phyloP scores from a whole-genome alignment of 1,140 invertebrate species.

The Calliopsis andreniformis region DNA sequence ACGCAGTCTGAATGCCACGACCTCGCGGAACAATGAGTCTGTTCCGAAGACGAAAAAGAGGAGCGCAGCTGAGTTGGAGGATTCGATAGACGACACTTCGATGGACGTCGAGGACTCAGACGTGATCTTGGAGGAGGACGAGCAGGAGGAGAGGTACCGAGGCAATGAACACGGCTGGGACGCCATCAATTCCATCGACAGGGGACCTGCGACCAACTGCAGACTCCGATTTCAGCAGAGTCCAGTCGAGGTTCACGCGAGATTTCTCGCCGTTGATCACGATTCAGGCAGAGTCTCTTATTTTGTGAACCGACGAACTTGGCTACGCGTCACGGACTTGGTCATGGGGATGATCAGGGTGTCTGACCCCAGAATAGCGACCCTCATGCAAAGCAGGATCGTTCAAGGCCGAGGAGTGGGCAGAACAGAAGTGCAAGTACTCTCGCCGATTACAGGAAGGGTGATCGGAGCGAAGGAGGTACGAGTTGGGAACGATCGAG shows the following conservation, averaged over 20 bases:
- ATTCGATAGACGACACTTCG: constrained; percentile 53
- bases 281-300: constrained; percentile 95
- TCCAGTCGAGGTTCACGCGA: constrained; percentile 93
- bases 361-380: constrained; percentile 93
- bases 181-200: constrained; percentile 79
- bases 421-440: constrained; percentile 94
- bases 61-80: constrained; percentile 70
- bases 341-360: constrained; percentile 91
- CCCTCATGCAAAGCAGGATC: constrained; percentile 89
- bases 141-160: constrained; percentile 69
- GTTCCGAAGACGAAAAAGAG: constrained; percentile 59
- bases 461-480: constrained; percentile 96
- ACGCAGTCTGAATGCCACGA: constrained; percentile 74
- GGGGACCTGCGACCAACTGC: constrained; percentile 83
- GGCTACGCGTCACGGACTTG: constrained; percentile 94
- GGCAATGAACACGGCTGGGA: constrained; percentile 80
- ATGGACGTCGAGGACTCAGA: constrained; percentile 66
- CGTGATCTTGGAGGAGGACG: constrained; percentile 65
- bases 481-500: constrained; percentile 94
- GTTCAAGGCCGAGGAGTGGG: constrained; percentile 94
- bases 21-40: constrained; percentile 33
- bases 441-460: constrained; percentile 95
- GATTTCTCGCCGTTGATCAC: constrained; percentile 94
- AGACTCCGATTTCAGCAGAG: constrained; percentile 94
- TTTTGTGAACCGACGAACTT: constrained; percentile 93